Evolutionary conservation across 1,140 invertebrate species (phyloP).

Genomic region (Protaetia brevitarsis): DNA sequence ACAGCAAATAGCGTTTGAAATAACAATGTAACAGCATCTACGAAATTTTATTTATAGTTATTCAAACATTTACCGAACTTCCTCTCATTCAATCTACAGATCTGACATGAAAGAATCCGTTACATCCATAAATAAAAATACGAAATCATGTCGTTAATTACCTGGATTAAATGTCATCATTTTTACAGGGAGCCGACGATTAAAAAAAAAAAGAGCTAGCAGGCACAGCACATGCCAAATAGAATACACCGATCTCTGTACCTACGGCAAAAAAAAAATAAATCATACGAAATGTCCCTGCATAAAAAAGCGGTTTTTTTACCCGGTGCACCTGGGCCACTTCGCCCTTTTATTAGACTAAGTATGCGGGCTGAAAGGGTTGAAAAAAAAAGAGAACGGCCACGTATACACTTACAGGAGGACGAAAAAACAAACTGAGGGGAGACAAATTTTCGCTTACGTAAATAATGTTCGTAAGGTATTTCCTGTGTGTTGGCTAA

Average conservation of each 20-base stretch:
- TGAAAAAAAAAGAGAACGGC: conserved; percentile 27
- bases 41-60: too few relatives aligned
- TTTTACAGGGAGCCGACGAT: neutral
- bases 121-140: conserved; percentile 9
- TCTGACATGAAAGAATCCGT: too few relatives aligned
- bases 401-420: neutral
- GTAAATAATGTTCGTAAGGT: conserved; percentile 26
- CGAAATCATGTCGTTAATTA: conserved; percentile 15
- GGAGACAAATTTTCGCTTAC: conserved; percentile 31
- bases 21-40: too few relatives aligned
- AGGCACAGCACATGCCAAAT: conserved; percentile 24
- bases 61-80: too few relatives aligned
- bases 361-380: conserved; percentile 33
- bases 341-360: conserved; percentile 26
- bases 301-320: conserved; percentile 33
- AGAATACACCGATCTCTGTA: conserved; percentile 13
- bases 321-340: conserved; percentile 29
- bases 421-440: conserved; percentile 12
- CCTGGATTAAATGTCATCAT: conserved; percentile 13
- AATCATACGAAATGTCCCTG: conserved; percentile 31
- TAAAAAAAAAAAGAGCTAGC: neutral
- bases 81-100: too few relatives aligned
- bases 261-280: conserved; percentile 25
- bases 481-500: neutral
- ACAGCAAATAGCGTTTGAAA: too few relatives aligned